A percentile compares a stretch with the other conserved stretches of the same genome.
Conservation (phyloP, 2,888 invertebrate genomes). For the Phengaris arion region DNA sequence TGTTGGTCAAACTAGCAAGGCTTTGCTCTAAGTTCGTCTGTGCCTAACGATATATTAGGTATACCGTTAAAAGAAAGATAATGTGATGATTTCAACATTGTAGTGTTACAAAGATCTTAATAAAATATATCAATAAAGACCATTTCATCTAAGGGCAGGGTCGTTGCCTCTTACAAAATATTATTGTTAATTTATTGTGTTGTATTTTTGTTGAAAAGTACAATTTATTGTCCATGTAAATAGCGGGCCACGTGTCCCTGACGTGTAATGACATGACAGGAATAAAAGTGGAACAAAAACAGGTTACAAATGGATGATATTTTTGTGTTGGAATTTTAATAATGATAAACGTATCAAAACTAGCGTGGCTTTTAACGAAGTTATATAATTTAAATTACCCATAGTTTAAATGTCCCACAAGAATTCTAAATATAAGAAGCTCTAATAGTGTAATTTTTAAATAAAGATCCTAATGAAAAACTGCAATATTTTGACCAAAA, state of each 20-base stretch:
- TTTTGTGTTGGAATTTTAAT: neutral
- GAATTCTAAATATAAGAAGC: too few species aligned
- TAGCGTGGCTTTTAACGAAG: neutral
- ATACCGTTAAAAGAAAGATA: too few species aligned
- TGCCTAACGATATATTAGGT: too few species aligned
- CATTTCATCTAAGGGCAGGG: neutral
- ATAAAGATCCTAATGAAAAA: too few species aligned
- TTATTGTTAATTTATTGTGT: slow-evolving; percentile 20
- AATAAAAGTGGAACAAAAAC: neutral
- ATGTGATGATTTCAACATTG: too few species aligned
- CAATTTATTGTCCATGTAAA: slow-evolving; percentile 3
- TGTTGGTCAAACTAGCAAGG: too few species aligned
- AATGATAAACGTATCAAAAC: neutral
- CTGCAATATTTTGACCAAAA: too few species aligned
- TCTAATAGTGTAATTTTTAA: too few species aligned
- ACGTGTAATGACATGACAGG: neutral
- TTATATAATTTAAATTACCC: neutral
- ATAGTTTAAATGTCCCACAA: neutral
- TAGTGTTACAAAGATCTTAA: too few species aligned
- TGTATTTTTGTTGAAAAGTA: slow-evolving; percentile 19
- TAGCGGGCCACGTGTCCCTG: neutral
- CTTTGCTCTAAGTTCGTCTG: too few species aligned
- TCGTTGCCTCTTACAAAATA: neutral
- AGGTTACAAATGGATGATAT: neutral
- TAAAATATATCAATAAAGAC: too few species aligned